phyloP scores from a whole-genome alignment of 35 echinoderm and acorn worm species.

The Holothuria glaberrima region DNA sequence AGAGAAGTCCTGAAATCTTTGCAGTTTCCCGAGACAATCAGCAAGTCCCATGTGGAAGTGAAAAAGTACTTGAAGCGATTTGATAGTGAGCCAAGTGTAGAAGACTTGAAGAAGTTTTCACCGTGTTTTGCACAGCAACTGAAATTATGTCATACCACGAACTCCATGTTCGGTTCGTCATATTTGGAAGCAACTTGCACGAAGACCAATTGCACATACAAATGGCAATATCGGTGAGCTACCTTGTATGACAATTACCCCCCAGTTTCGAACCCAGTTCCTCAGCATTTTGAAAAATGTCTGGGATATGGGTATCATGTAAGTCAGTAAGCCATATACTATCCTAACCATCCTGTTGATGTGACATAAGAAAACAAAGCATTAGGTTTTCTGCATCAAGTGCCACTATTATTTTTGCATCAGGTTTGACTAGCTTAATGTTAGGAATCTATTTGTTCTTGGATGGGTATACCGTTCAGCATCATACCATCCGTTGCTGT shows the following conservation, averaged over 20 bases:
- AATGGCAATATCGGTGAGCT: neutral
- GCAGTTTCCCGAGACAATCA: neutral
- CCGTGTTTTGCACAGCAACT: neutral
- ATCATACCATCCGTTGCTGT: no score
- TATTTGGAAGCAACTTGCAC: neutral
- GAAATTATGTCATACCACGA: conserved; percentile 8
- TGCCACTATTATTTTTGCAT: no score
- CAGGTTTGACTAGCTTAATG: no score
- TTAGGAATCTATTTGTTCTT: no score
- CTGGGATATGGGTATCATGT: no score
- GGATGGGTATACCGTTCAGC: no score
- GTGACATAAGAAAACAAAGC: no score
- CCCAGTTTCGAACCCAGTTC: no score
- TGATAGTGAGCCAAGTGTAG: neutral
- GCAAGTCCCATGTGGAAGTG: neutral
- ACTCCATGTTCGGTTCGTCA: neutral
- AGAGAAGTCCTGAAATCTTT: neutral
- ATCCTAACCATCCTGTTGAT: no score
- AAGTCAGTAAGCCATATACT: no score
- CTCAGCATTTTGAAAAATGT: no score
- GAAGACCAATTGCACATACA: conserved; percentile 13
- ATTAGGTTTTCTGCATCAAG: no score
- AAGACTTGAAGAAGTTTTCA: conserved; percentile 16
- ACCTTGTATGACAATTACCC: neutral
- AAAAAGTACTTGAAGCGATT: neutral